A percentile compares a stretch with the other conserved stretches of the same genome.
Evolutionary conservation across 2,888 invertebrate genomes (phyloP).

Genomic region (Drosophila leonis): DNA sequence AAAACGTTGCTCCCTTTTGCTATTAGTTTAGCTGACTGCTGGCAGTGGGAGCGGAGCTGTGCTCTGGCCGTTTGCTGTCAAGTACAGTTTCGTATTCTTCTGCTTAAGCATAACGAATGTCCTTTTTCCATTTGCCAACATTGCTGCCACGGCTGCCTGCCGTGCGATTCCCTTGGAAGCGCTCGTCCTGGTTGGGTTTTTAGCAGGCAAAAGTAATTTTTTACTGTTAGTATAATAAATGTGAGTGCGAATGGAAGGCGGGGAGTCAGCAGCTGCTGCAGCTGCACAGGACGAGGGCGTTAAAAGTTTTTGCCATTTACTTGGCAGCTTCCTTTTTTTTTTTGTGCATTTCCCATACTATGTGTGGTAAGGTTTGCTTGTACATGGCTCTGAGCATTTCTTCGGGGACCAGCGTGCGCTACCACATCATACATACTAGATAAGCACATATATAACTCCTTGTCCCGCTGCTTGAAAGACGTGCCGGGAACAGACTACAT

Average conservation of each 20-base stretch:
- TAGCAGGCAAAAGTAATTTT: slow-evolving; percentile 75
- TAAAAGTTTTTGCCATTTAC: slow-evolving; percentile 74
- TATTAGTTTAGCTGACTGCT: slow-evolving; percentile 66
- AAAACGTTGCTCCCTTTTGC: slow-evolving; percentile 60
- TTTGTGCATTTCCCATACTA: slow-evolving; percentile 4
- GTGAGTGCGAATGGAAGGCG: slow-evolving; percentile 65
- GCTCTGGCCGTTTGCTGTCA: slow-evolving; percentile 62
- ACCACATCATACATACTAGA: slow-evolving; percentile 39
- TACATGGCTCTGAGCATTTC: slow-evolving; percentile 55
- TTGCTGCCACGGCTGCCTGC: slow-evolving; percentile 31
- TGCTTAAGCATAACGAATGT: slow-evolving; percentile 84
- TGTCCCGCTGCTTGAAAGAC: slow-evolving; percentile 75
- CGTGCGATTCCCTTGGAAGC: slow-evolving; percentile 65
- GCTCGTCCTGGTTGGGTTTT: slow-evolving; percentile 42
- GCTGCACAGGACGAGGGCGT: slow-evolving; percentile 66
- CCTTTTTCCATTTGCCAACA: slow-evolving; percentile 65
- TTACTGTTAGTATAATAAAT: slow-evolving; percentile 81
- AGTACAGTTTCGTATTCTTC: slow-evolving; percentile 82
- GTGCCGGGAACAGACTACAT: slow-evolving; percentile 44
- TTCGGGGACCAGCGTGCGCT: slow-evolving; percentile 69
- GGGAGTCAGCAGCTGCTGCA: slow-evolving; percentile 41
- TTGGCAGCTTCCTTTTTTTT: slow-evolving; percentile 55
- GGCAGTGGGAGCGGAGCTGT: slow-evolving; percentile 21
- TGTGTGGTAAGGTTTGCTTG: slow-evolving; percentile 19
- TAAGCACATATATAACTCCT: slow-evolving; percentile 48